These are phyloP conservation scores for Marasmarcha lunaedactyla DNA, from an alignment of 2,888 invertebrate species.

Conservation along the genomic window DNA sequence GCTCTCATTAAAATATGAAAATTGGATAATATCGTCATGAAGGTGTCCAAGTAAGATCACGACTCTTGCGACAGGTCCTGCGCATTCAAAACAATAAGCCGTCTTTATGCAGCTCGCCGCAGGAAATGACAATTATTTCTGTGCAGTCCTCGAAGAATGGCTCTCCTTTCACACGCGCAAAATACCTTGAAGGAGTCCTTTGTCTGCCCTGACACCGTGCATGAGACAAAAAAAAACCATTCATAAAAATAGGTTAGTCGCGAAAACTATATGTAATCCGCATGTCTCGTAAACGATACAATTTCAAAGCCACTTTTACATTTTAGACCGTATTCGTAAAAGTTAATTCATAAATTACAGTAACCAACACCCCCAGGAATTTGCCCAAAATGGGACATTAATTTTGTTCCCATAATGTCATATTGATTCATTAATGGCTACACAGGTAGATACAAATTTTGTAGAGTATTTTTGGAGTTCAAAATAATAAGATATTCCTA, in stretches of 20 bases:
- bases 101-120: slow-evolving; percentile 44
- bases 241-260: slow-evolving; percentile 67
- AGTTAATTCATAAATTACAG: slow-evolving; percentile 15
- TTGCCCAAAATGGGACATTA: slow-evolving; percentile 2
- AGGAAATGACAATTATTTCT: slow-evolving; percentile 71
- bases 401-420: slow-evolving; percentile 3
- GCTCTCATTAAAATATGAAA: slow-evolving; percentile 28
- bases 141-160: slow-evolving; percentile 55
- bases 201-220: slow-evolving; percentile 36
- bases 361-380: background rate
- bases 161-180: slow-evolving; percentile 62
- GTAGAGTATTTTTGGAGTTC: background rate
- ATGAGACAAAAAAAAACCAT: slow-evolving; percentile 54
- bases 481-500: too few relatives aligned
- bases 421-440: slow-evolving; percentile 20
- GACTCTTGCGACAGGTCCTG: slow-evolving; percentile 25
- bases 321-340: slow-evolving; percentile 16
- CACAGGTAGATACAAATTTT: slow-evolving; percentile 12
- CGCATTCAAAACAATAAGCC: slow-evolving; percentile 22
- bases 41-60: slow-evolving; percentile 25
- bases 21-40: slow-evolving; percentile 27
- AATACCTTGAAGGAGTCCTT: slow-evolving; percentile 57
- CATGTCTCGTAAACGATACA: background rate
- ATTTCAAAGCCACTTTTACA: slow-evolving; percentile 8
- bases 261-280: slow-evolving; percentile 28